These are phyloP conservation scores for Melanotaenia nigrans DNA, from an alignment of 2,797 vertebrate species.

Conservation along the genomic window DNA sequence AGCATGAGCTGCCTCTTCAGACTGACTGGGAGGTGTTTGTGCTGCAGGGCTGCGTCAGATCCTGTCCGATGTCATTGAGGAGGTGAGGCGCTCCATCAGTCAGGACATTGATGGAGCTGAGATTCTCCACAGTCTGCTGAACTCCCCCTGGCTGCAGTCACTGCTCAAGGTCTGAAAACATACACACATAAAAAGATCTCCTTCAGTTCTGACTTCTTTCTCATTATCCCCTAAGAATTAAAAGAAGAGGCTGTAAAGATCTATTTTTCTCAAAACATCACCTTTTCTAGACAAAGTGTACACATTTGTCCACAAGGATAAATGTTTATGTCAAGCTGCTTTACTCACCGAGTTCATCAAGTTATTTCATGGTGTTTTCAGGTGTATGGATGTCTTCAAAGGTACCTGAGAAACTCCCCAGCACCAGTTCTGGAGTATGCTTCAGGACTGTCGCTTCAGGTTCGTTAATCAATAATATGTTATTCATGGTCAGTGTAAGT, in stretches of 20 bases:
- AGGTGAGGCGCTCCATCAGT: conserved; percentile 86
- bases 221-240: too few relatives aligned
- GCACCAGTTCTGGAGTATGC: conserved; percentile 81
- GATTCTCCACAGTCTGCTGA: conserved; percentile 88
- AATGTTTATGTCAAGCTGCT: too few relatives aligned
- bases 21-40: background rate
- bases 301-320: too few relatives aligned
- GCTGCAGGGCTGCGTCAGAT: conserved; percentile 86
- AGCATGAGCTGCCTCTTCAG: too few relatives aligned
- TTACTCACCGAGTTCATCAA: too few relatives aligned
- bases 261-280: too few relatives aligned
- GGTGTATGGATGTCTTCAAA: conserved; percentile 92
- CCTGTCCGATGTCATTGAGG: conserved; percentile 87
- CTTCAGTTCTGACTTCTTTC: too few relatives aligned
- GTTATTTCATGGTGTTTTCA: conserved; percentile 55
- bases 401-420: conserved; percentile 79
- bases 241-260: too few relatives aligned
- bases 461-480: conserved; percentile 46
- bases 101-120: conserved; percentile 86
- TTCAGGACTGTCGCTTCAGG: conserved; percentile 86
- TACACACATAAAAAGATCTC: background rate
- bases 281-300: too few relatives aligned
- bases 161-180: conserved; percentile 88
- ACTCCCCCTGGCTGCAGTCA: conserved; percentile 90
- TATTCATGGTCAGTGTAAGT: rapidly evolving